Percentiles rank a stretch among this genome's conserved stretches.
These are phyloP conservation scores for Terrapene triunguis DNA, from an alignment of 2,113 vertebrate genomes.

Conservation along the genomic window DNA sequence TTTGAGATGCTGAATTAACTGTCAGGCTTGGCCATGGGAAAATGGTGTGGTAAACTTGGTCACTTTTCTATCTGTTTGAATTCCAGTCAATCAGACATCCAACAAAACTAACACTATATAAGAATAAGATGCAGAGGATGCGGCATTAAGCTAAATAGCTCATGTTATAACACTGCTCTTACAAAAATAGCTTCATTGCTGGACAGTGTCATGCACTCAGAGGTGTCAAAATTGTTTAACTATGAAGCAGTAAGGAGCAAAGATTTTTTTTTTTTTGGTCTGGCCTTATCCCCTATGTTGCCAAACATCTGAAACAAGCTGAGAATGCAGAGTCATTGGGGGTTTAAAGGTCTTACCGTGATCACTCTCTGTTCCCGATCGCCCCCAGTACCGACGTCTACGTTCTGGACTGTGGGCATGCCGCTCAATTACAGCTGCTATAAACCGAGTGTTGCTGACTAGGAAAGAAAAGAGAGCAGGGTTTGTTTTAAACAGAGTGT, in stretches of 20 bases:
- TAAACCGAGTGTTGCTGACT: constrained; percentile 98
- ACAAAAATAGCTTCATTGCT: neutral
- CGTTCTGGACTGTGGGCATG: constrained; percentile 96
- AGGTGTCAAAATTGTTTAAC: neutral
- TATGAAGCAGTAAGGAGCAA: neutral
- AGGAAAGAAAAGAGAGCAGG: constrained; percentile 31
- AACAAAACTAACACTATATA: neutral
- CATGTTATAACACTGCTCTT: neutral
- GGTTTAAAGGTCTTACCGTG: constrained; percentile 86
- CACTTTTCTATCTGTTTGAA: neutral
- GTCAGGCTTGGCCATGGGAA: neutral
- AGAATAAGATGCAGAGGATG: neutral
- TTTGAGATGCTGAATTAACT: neutral
- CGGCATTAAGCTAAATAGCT: neutral
- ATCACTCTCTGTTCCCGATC: constrained; percentile 97
- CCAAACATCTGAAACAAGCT: neutral
- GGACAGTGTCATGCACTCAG: neutral
- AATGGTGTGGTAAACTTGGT: rapidly evolving
- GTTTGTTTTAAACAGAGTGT: neutral
- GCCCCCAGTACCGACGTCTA: constrained; percentile 95
- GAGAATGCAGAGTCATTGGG: neutral
- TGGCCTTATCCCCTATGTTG: rapidly evolving
- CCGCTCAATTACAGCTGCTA: constrained; percentile 96
- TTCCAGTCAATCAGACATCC: neutral
- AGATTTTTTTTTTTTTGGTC: neutral